These are phyloP conservation scores for Laupala kohalensis DNA, from an alignment of 1,140 invertebrate species.

Conservation along the genomic window DNA sequence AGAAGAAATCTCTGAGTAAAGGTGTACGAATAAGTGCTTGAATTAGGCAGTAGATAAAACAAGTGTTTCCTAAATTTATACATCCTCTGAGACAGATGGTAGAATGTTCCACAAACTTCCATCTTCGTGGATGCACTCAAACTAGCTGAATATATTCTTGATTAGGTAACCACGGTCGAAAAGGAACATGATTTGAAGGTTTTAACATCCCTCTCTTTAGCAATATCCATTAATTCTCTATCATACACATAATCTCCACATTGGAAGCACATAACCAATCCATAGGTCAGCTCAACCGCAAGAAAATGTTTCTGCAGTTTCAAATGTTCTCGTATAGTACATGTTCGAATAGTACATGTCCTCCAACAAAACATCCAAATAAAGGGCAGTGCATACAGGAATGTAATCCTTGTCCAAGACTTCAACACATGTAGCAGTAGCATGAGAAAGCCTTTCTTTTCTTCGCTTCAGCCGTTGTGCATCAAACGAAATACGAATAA, in stretches of 20 bases:
- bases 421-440: constrained; percentile 63
- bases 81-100: constrained; percentile 81
- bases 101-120: constrained; percentile 65
- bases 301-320: constrained; percentile 67
- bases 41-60: constrained; percentile 97
- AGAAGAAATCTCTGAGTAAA: constrained; percentile 85
- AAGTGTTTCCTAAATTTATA: constrained; percentile 95
- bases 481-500: constrained; percentile 60
- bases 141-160: constrained; percentile 54
- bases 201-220: constrained; percentile 43
- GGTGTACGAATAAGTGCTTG: constrained; percentile 93
- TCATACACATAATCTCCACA: constrained; percentile 91
- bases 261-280: constrained; percentile 79
- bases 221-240: constrained; percentile 44
- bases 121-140: constrained; percentile 57
- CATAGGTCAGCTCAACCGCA: constrained; percentile 75
- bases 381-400: constrained; percentile 83
- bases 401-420: constrained; percentile 60
- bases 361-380: constrained; percentile 70
- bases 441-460: constrained; percentile 52
- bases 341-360: too few species aligned
- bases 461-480: constrained; percentile 50
- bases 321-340: constrained; percentile 75
- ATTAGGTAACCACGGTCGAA: constrained; percentile 66
- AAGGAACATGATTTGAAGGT: constrained; percentile 44